Percentiles rank a stretch among this genome's conserved stretches.
Conservation (phyloP, 1,140 invertebrate genomes). For the Papilio machaon region DNA sequence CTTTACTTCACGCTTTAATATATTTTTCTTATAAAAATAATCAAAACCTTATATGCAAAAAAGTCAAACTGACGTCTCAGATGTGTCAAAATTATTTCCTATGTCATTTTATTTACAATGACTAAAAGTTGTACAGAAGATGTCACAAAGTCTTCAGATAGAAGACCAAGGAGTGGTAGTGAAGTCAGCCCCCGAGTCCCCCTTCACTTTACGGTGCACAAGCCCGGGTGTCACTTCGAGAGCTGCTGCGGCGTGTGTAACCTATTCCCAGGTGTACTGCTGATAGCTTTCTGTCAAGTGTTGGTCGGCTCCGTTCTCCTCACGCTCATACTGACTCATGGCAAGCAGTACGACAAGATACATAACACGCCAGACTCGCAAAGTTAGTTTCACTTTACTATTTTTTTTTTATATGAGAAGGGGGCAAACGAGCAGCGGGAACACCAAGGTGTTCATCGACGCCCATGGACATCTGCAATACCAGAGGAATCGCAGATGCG, state of each 20-base stretch:
- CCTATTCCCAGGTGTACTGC: slow-evolving; percentile 70
- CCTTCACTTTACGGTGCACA: slow-evolving; percentile 68
- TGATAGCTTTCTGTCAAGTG: slow-evolving; percentile 71
- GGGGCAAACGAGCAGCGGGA: no score
- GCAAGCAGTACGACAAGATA: slow-evolving; percentile 70
- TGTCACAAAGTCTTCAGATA: slow-evolving; percentile 55
- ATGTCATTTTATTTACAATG: slow-evolving; percentile 46
- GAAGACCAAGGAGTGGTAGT: slow-evolving; percentile 50
- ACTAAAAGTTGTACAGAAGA: slow-evolving; percentile 61
- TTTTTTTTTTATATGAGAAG: no score
- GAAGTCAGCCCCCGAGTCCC: slow-evolving; percentile 50
- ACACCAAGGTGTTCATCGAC: no score
- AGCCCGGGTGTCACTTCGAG: slow-evolving; percentile 72
- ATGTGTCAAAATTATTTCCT: neutral
- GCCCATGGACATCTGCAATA: no score
- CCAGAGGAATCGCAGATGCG: no score
- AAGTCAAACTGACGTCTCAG: neutral
- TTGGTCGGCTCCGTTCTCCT: slow-evolving; percentile 67
- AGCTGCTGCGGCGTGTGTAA: slow-evolving; percentile 76
- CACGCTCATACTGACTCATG: slow-evolving; percentile 65
- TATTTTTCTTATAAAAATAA: neutral
- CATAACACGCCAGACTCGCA: slow-evolving; percentile 62
- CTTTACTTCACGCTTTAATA: neutral
- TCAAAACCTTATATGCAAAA: neutral
- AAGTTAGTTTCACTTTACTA: slow-evolving; percentile 49